phyloP scores from a whole-genome alignment of 1,140 invertebrate species.

The Rhizoglyphus robini region DNA sequence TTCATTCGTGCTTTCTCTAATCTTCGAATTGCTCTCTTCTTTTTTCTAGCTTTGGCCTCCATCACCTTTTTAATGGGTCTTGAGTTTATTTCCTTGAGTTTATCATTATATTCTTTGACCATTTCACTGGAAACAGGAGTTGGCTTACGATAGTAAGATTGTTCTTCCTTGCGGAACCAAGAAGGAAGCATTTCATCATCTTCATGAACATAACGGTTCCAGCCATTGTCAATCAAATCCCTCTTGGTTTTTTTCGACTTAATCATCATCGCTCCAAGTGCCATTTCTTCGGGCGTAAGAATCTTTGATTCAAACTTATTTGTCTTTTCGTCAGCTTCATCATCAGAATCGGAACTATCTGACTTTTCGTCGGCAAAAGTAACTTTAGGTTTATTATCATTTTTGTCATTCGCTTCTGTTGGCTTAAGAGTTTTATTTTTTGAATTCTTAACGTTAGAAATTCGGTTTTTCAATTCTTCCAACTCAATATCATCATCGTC shows the following conservation, averaged over 20 bases:
- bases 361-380: constrained; percentile 44
- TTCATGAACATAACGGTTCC: constrained; percentile 77
- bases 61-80: constrained; percentile 94
- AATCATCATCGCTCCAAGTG: constrained; percentile 66
- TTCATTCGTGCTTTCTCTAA: constrained; percentile 91
- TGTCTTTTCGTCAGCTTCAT: constrained; percentile 30
- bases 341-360: constrained; percentile 41
- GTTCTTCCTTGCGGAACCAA: constrained; percentile 93
- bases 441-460: neutral
- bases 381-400: constrained; percentile 28
- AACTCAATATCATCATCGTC: constrained; percentile 74
- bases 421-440: constrained; percentile 22
- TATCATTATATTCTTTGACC: constrained; percentile 40
- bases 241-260: constrained; percentile 68
- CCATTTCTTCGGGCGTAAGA: constrained; percentile 67
- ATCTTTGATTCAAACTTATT: constrained; percentile 15
- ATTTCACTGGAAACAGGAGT: constrained; percentile 34
- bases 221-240: constrained; percentile 69
- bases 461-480: constrained; percentile 47
- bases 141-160: constrained; percentile 56
- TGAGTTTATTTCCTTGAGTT: constrained; percentile 71
- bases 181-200: constrained; percentile 71
- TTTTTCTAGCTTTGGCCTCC: constrained; percentile 94
- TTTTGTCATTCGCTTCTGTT: constrained; percentile 18
- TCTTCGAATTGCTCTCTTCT: constrained; percentile 60